Conservation (phyloP, 2,888 invertebrate genomes). For the Lasioglossum villosulum region DNA sequence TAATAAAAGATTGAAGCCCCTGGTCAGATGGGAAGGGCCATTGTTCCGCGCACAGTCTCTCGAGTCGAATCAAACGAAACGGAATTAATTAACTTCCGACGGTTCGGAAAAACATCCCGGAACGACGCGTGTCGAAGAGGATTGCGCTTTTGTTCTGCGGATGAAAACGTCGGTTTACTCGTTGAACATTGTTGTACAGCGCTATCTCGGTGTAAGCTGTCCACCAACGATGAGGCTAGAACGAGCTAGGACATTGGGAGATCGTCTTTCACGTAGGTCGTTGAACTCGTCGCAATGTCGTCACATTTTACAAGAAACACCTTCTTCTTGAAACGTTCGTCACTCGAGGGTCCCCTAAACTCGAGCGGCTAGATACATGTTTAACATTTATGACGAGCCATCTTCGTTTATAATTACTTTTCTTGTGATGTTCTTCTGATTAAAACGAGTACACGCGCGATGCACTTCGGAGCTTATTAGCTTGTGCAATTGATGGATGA, state of each 20-base stretch:
- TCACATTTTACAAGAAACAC: too few relatives aligned
- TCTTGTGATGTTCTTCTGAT: neutral
- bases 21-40: constrained; percentile 14
- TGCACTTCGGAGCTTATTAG: neutral
- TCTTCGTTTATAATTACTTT: too few relatives aligned
- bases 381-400: neutral
- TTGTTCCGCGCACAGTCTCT: constrained; percentile 18
- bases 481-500: neutral
- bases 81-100: constrained; percentile 40
- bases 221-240: neutral
- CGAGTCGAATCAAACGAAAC: constrained; percentile 22
- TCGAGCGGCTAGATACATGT: neutral
- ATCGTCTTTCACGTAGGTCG: neutral
- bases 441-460: neutral
- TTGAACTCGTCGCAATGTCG: neutral
- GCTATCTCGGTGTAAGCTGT: neutral
- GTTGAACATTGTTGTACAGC: neutral
- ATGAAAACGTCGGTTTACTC: neutral
- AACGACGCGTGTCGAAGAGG: neutral
- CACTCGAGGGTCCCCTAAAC: neutral
- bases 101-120: neutral
- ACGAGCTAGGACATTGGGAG: neutral
- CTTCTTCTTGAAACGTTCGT: too few relatives aligned
- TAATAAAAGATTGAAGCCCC: constrained; percentile 51
- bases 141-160: neutral